These are phyloP conservation scores for Sebastes cheni DNA, from an alignment of 2,797 vertebrate species.

Conservation along the genomic window DNA sequence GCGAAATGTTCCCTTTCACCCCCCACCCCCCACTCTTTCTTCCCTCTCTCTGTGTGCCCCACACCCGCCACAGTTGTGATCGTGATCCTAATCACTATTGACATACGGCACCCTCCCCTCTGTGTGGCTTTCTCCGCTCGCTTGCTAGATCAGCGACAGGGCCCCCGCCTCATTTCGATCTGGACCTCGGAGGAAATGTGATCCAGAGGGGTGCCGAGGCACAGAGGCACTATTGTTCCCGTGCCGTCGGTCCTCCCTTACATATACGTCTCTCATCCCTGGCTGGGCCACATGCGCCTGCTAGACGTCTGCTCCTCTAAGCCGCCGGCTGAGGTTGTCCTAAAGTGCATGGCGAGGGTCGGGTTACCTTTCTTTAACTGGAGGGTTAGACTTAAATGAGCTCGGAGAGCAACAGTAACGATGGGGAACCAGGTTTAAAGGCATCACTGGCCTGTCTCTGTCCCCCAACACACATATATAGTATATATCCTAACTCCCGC, in stretches of 20 bases:
- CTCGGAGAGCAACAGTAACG: constrained; percentile 39
- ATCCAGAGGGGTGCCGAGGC: constrained; percentile 87
- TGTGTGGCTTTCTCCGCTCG: constrained; percentile 88
- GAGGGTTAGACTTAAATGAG: constrained; percentile 61
- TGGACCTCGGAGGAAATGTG: constrained; percentile 90
- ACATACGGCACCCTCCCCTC: constrained; percentile 91
- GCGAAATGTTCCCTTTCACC: constrained; percentile 19
- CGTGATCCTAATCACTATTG: constrained; percentile 87
- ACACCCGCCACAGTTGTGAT: constrained; percentile 60
- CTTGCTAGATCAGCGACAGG: constrained; percentile 87
- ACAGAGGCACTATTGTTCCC: constrained; percentile 93
- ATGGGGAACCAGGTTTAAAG: constrained; percentile 22
- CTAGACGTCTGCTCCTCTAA: constrained; percentile 69
- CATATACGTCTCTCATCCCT: constrained; percentile 63
- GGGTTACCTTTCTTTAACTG: constrained; percentile 68
- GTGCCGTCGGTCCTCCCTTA: constrained; percentile 73
- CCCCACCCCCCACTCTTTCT: constrained; percentile 4
- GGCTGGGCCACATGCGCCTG: constrained; percentile 59
- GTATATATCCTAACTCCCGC: background rate
- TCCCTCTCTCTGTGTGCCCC: constrained; percentile 16
- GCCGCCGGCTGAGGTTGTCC: constrained; percentile 67
- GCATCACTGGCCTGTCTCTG: background rate
- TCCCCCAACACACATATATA: background rate
- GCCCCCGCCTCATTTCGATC: constrained; percentile 77
- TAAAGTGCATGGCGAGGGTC: constrained; percentile 64